phyloP scores from a whole-genome alignment of 2,113 vertebrate genomes.

The Mastomys coucha region DNA sequence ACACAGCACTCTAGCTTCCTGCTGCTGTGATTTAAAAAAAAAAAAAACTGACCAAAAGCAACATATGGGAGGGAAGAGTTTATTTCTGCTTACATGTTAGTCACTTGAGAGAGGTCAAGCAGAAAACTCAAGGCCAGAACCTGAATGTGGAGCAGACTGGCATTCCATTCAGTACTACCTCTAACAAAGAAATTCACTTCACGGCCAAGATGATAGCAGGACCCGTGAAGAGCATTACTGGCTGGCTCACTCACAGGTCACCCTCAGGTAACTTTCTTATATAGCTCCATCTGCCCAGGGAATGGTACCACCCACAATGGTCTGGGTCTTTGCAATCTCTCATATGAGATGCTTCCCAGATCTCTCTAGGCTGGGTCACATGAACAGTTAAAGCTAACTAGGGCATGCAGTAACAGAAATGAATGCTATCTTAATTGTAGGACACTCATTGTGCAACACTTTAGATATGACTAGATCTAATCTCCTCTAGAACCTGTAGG shows the following conservation, averaged over 20 bases:
- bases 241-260: not conserved
- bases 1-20: not conserved
- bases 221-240: not conserved
- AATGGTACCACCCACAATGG: no score
- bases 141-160: not conserved
- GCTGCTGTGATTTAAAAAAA: not conserved
- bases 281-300: no score
- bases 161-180: not conserved
- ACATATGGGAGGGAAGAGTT: not conserved
- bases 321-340: no score
- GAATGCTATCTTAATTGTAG: not conserved
- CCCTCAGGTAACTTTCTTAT: not conserved
- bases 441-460: not conserved
- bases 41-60: not conserved
- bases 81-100: not conserved
- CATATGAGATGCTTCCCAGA: not conserved
- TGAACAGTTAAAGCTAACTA: not conserved
- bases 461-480: conserved; percentile 44
- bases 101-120: not conserved
- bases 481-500: conserved; percentile 5
- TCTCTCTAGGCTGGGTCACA: not conserved
- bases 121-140: not conserved
- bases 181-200: not conserved
- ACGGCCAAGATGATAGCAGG: not conserved
- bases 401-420: not conserved